These are phyloP conservation scores for Glyphotaelius pellucidus DNA, from an alignment of 2,888 invertebrate species.

Conservation along the genomic window DNA sequence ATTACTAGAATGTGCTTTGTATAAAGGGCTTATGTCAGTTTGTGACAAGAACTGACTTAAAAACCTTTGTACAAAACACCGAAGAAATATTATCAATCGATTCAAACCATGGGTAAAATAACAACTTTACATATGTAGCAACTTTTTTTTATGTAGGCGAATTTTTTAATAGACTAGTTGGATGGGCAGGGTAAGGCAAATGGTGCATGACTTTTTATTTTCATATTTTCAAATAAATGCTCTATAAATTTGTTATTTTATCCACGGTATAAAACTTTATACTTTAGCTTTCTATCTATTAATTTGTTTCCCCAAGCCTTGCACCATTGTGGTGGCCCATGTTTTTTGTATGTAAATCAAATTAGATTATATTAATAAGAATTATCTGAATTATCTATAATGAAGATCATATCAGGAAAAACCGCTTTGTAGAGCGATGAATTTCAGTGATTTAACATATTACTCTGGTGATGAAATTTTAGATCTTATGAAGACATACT, in stretches of 20 bases:
- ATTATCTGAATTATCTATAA: background rate
- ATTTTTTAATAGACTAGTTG: background rate
- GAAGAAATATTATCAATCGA: background rate
- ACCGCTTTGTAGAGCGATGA: background rate
- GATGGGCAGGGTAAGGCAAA: background rate
- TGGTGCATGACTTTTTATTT: background rate
- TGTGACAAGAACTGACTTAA: too few relatives aligned
- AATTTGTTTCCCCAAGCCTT: background rate
- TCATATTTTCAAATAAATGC: background rate
- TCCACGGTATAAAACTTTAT: background rate
- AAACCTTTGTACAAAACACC: too few relatives aligned
- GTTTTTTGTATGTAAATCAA: background rate
- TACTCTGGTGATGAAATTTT: background rate
- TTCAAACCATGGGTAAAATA: background rate
- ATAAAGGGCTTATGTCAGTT: too few relatives aligned
- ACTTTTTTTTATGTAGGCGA: background rate
- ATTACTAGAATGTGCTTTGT: background rate
- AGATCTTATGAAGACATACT: background rate
- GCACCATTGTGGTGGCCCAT: background rate
- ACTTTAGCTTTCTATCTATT: background rate
- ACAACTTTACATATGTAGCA: background rate
- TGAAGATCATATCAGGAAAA: background rate
- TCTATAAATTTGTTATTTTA: background rate
- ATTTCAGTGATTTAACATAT: background rate
- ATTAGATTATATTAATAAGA: background rate